Conservation (phyloP, 2,888 invertebrate species). For the Hylaea fasciaria region DNA sequence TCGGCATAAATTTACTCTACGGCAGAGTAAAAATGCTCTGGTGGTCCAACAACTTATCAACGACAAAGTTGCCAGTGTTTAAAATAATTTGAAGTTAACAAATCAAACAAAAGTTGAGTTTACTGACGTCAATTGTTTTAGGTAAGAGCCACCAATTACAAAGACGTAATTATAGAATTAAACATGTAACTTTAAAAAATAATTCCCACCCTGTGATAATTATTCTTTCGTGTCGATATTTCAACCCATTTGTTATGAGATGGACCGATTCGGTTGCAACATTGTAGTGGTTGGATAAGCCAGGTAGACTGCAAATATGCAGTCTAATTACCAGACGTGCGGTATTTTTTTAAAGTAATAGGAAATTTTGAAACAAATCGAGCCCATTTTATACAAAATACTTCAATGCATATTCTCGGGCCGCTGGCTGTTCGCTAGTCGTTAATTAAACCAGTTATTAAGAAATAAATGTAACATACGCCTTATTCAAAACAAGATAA, state of each 20-base stretch:
- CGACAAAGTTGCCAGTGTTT: constrained; percentile 21
- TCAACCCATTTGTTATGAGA: too few species aligned
- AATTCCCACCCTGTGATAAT: too few species aligned
- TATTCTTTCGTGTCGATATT: too few species aligned
- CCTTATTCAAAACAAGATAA: constrained; percentile 57
- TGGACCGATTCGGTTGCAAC: too few species aligned
- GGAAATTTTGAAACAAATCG: too few species aligned
- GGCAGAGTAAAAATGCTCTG: constrained; percentile 31
- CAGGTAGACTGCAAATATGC: too few species aligned
- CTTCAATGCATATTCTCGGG: constrained; percentile 50
- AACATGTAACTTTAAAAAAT: too few species aligned
- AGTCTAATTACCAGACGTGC: too few species aligned
- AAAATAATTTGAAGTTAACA: background rate
- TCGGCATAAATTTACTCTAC: constrained; percentile 50
- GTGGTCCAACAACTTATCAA: constrained; percentile 24
- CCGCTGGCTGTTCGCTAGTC: constrained; percentile 52
- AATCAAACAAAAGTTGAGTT: background rate
- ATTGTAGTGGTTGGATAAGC: too few species aligned
- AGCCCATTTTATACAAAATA: constrained; percentile 4
- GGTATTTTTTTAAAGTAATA: too few species aligned
- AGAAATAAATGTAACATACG: constrained; percentile 75
- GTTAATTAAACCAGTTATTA: constrained; percentile 71
- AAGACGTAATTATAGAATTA: too few species aligned
- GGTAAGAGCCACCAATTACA: background rate
- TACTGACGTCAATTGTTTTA: background rate